Percentiles rank a stretch among this genome's conserved stretches.
These are phyloP conservation scores for Drosophila rufa DNA, from an alignment of 1,140 invertebrate genomes.

Conservation along the genomic window DNA sequence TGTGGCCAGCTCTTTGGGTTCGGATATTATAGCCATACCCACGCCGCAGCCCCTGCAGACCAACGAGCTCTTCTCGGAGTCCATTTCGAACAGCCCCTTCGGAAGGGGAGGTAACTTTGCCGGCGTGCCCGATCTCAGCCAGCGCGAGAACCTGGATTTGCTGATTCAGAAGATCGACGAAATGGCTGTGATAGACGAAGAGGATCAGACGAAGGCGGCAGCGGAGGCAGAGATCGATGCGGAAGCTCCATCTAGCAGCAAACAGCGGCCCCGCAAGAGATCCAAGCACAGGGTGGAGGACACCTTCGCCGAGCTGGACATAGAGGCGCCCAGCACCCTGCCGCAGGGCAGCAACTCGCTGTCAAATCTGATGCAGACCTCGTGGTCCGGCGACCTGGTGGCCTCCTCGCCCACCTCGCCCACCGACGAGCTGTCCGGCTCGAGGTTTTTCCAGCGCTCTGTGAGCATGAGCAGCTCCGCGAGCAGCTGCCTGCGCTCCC, in stretches of 20 bases:
- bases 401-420: constrained; percentile 21
- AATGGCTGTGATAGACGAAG: constrained; percentile 75
- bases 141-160: constrained; percentile 73
- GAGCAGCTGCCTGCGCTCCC: constrained; percentile 66
- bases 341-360: constrained; percentile 74
- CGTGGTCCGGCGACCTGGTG: constrained; percentile 71
- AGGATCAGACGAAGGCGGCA: constrained; percentile 23
- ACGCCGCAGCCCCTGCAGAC: constrained; percentile 84
- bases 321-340: constrained; percentile 20
- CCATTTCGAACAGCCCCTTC: constrained; percentile 83
- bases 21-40: constrained; percentile 84
- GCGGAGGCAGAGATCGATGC: neutral
- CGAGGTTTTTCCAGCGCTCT: constrained; percentile 64
- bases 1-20: constrained; percentile 89
- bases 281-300: constrained; percentile 47
- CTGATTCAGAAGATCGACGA: constrained; percentile 79
- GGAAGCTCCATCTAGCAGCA: constrained; percentile 6
- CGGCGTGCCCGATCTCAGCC: constrained; percentile 56
- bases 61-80: constrained; percentile 81
- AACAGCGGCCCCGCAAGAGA: constrained; percentile 32
- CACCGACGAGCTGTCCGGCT: constrained; percentile 28
- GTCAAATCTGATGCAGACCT: constrained; percentile 79
- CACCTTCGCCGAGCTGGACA: constrained; percentile 35
- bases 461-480: constrained; percentile 67
- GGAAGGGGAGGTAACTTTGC: constrained; percentile 56